Evolutionary conservation across 2,888 invertebrate genomes (phyloP).

Genomic region (Apodemia hepburni): DNA sequence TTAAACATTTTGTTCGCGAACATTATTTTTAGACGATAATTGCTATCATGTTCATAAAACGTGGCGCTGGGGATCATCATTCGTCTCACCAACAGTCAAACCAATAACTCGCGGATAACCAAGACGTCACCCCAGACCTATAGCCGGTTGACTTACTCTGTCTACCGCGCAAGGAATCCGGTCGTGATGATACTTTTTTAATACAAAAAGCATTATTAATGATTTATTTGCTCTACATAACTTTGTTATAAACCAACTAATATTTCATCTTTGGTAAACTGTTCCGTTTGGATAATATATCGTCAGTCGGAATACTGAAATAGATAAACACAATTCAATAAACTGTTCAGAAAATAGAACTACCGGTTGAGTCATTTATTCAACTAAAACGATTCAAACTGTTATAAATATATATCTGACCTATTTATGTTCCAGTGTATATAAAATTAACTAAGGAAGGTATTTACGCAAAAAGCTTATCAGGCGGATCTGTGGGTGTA

Average conservation of each 20-base stretch:
- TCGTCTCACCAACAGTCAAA: no score
- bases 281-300: neutral
- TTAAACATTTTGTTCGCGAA: no score
- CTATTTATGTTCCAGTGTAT: conserved; percentile 30
- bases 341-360: conserved; percentile 5
- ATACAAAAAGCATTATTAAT: neutral
- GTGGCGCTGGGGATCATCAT: no score
- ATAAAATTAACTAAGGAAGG: conserved; percentile 56
- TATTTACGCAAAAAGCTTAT: conserved; percentile 78
- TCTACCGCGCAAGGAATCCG: no score
- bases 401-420: conserved; percentile 16
- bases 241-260: neutral
- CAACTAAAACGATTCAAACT: conserved; percentile 6
- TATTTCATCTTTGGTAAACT: neutral
- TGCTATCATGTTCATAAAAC: no score
- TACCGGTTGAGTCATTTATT: conserved; percentile 5
- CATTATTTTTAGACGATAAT: no score
- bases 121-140: no score
- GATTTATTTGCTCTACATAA: neutral
- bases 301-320: neutral
- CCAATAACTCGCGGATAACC: no score
- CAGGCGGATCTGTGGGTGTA: conserved; percentile 70
- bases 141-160: no score
- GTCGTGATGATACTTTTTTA: no score
- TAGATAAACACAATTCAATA: conserved; percentile 4